These are phyloP conservation scores for Seriola dumerili DNA, from an alignment of 2,113 vertebrate genomes.

Conservation along the genomic window DNA sequence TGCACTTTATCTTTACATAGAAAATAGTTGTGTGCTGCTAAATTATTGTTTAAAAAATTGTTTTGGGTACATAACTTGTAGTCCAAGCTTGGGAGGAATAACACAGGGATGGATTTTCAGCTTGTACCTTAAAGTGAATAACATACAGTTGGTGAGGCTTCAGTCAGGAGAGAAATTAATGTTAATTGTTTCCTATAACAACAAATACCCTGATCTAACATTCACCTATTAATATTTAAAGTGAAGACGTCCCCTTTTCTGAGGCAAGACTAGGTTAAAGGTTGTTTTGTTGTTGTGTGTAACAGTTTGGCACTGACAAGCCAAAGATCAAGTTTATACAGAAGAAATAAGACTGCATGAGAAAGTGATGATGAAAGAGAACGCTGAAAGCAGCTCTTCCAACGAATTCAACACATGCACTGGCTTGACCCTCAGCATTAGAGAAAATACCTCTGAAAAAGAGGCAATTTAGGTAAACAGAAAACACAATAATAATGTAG, in stretches of 20 bases:
- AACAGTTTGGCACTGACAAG: not conserved
- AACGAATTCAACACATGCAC: not conserved
- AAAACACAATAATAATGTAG: not conserved
- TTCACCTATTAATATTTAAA: not conserved
- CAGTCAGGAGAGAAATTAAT: too few relatives aligned
- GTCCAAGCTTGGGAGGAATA: not conserved
- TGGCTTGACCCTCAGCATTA: constrained; percentile 9
- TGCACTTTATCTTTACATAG: too few relatives aligned
- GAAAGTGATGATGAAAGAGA: constrained; percentile 9
- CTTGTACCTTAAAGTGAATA: not conserved
- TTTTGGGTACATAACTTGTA: not conserved
- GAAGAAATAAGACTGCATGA: not conserved
- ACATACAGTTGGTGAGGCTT: not conserved
- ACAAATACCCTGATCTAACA: not conserved
- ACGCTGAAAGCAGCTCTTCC: not conserved
- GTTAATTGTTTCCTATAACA: too few relatives aligned
- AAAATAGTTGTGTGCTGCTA: too few relatives aligned
- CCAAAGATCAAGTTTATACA: not conserved
- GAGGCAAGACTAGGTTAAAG: not conserved
- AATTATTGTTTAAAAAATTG: too few relatives aligned
- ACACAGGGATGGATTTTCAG: not conserved
- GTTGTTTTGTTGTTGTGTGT: not conserved
- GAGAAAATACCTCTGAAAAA: constrained; percentile 16
- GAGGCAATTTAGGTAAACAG: not conserved
- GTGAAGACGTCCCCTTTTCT: not conserved